A percentile compares a stretch with the other conserved stretches of the same genome.
Evolutionary conservation across 2,797 vertebrate species (phyloP).

Genomic region (Labeo calbasu): DNA sequence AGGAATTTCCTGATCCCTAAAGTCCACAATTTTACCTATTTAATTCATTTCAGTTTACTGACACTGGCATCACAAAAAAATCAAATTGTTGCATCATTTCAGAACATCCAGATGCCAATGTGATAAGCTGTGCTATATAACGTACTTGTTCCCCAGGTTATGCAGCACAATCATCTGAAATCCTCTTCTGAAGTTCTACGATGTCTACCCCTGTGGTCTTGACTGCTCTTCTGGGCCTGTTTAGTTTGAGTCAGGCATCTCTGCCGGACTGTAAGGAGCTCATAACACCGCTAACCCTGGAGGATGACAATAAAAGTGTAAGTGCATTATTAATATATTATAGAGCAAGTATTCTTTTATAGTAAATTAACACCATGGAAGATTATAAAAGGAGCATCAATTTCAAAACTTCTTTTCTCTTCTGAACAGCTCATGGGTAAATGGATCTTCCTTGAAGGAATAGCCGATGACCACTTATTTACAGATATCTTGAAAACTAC

Average conservation of each 20-base stretch:
- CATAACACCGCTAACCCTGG: conserved; percentile 31
- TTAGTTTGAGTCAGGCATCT: conserved; percentile 15
- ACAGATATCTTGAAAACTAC: neutral
- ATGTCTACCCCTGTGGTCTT: conserved; percentile 16
- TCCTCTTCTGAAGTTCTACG: neutral
- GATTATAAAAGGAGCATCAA: neutral
- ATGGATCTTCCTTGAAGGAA: conserved; percentile 46
- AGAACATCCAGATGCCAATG: neutral
- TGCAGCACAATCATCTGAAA: neutral
- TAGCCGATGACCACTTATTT: conserved; percentile 9
- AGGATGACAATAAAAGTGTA: conserved; percentile 29
- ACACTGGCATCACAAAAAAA: neutral
- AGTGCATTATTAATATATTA: neutral
- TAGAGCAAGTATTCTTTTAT: neutral
- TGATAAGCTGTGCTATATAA: conserved; percentile 17
- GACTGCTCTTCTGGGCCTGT: conserved; percentile 26
- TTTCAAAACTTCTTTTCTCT: conserved; percentile 6
- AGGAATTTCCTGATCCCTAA: neutral
- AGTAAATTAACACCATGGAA: neutral
- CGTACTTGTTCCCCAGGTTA: neutral
- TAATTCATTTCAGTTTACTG: neutral
- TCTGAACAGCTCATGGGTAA: conserved; percentile 47
- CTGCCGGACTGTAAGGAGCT: conserved; percentile 37
- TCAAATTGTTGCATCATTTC: conserved; percentile 40
- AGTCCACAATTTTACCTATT: neutral